Conservation (phyloP, 2,797 vertebrate species). For the Parotocinclus haroldoi region DNA sequence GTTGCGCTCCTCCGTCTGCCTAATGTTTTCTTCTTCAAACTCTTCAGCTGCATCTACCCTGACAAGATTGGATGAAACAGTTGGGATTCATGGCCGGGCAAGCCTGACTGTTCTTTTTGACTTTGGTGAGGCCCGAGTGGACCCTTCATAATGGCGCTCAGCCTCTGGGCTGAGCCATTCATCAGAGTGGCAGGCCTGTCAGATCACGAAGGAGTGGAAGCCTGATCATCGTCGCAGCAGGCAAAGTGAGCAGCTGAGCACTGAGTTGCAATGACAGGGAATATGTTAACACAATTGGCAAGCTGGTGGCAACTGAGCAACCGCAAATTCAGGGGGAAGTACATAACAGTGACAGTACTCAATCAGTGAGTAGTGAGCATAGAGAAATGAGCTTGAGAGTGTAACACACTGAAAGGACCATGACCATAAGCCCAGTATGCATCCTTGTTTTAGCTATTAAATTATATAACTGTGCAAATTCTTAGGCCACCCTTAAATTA, state of each 20-base stretch:
- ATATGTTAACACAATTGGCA: slow-evolving; percentile 94
- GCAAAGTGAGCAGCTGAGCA: slow-evolving; percentile 85
- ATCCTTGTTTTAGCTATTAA: too few relatives aligned
- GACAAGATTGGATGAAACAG: slow-evolving; percentile 83
- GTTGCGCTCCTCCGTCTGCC: slow-evolving; percentile 53
- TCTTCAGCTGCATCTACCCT: slow-evolving; percentile 29
- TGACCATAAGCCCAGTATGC: too few relatives aligned
- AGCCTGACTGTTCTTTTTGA: slow-evolving; percentile 94
- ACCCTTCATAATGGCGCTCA: slow-evolving; percentile 33
- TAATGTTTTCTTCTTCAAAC: slow-evolving; percentile 46
- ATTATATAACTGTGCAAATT: too few relatives aligned
- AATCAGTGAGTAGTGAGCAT: too few relatives aligned
- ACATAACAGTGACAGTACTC: slow-evolving; percentile 30
- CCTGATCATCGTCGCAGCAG: slow-evolving; percentile 41
- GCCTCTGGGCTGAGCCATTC: slow-evolving; percentile 72
- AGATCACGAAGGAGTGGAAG: slow-evolving; percentile 79
- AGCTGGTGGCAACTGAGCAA: slow-evolving; percentile 83
- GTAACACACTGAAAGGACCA: too few relatives aligned
- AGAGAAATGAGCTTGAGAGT: too few relatives aligned
- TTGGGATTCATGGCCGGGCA: slow-evolving; percentile 50
- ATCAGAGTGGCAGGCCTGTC: slow-evolving; percentile 97
- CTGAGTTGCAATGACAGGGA: slow-evolving; percentile 86
- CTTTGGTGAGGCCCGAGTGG: slow-evolving; percentile 60
- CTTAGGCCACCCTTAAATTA: too few relatives aligned
- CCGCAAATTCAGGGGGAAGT: slow-evolving; percentile 55